Evolutionary conservation across 2,888 invertebrate genomes (phyloP).

Genomic region (Hesperia comma): DNA sequence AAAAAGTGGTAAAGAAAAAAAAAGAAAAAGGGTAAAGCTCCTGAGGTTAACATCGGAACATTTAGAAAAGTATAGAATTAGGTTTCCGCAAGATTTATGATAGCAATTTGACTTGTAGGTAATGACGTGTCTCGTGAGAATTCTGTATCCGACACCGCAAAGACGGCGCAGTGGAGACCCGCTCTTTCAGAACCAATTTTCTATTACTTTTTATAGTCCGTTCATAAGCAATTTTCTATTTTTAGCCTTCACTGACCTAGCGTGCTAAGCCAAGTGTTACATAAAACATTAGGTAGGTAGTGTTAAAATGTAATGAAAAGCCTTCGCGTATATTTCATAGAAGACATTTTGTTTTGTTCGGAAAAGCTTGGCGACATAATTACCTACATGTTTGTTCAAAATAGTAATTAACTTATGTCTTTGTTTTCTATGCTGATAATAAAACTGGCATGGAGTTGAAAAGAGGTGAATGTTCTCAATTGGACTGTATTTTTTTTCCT

Average conservation of each 20-base stretch:
- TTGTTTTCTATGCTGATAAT: no score
- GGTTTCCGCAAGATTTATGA: background rate
- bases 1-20: no score
- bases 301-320: background rate
- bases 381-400: background rate
- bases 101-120: background rate
- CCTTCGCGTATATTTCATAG: no score
- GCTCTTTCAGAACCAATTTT: constrained; percentile 24
- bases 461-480: no score
- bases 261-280: constrained; percentile 4
- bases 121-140: background rate
- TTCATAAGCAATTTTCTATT: constrained; percentile 18
- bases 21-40: no score
- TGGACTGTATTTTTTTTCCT: no score
- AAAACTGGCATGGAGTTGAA: no score
- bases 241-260: constrained; percentile 5
- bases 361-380: background rate
- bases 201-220: constrained; percentile 23
- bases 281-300: background rate
- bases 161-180: background rate
- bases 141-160: background rate
- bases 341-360: no score
- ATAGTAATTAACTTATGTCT: no score
- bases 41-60: no score
- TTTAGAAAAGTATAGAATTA: background rate